Evolutionary conservation across 1,140 invertebrate species (phyloP).

Genomic region (Cherax quadricarinatus): DNA sequence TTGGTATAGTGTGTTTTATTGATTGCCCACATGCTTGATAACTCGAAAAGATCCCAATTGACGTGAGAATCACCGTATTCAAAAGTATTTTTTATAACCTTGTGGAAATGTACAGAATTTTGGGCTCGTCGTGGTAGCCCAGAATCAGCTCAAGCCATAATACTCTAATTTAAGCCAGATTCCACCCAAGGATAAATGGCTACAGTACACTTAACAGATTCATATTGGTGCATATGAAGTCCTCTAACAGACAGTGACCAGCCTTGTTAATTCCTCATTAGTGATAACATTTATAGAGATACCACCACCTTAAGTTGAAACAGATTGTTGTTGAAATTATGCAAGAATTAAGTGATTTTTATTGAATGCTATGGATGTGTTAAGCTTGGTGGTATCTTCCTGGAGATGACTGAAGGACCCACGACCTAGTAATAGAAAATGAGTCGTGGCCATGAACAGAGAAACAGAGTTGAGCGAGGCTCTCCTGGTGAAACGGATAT

Average conservation of each 20-base stretch:
- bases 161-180: constrained; percentile 38
- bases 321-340: neutral
- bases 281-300: neutral
- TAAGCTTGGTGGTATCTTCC: neutral
- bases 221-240: constrained; percentile 9
- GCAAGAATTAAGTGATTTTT: neutral
- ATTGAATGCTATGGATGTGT: neutral
- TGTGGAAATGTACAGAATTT: constrained; percentile 23
- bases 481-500: constrained; percentile 28
- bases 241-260: constrained; percentile 10
- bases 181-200: constrained; percentile 26
- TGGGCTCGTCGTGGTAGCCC: constrained; percentile 13
- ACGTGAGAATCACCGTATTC: constrained; percentile 24
- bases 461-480: neutral
- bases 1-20: neutral
- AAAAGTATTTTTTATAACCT: constrained; percentile 50
- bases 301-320: neutral
- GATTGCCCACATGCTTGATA: constrained; percentile 23
- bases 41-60: constrained; percentile 23
- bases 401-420: neutral
- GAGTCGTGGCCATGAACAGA: neutral
- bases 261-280: neutral
- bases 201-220: constrained; percentile 18
- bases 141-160: constrained; percentile 39
- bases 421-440: neutral